phyloP scores from a whole-genome alignment of 2,113 vertebrate genomes.

The Melanotaenia duboulayi region DNA sequence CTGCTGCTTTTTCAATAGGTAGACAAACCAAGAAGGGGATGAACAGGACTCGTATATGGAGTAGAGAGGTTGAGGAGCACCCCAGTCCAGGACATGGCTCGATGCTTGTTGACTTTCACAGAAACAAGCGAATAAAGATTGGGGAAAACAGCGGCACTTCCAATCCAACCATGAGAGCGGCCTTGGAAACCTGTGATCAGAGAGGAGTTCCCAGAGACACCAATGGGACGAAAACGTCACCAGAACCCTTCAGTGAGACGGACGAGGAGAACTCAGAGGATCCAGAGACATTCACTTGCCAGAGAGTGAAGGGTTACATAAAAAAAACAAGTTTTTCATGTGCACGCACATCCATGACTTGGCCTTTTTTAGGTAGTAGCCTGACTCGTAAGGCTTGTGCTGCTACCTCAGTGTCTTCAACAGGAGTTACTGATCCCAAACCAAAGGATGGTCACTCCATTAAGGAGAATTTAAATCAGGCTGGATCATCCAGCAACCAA shows the following conservation, averaged over 20 bases:
- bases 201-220: neutral
- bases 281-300: slow-evolving; percentile 63
- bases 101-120: neutral
- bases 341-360: slow-evolving; percentile 67
- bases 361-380: slow-evolving; percentile 58
- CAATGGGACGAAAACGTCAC: neutral
- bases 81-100: neutral
- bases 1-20: slow-evolving; percentile 23
- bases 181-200: neutral
- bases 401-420: neutral
- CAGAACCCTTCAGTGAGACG: neutral
- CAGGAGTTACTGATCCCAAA: neutral
- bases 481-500: neutral
- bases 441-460: neutral
- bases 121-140: slow-evolving; percentile 38
- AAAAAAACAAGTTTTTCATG: slow-evolving; percentile 35
- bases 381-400: neutral
- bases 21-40: neutral
- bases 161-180: neutral
- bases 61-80: slow-evolving; percentile 17
- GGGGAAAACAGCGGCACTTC: neutral
- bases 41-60: slow-evolving; percentile 12
- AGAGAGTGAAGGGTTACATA: slow-evolving; percentile 57
- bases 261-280: neutral
- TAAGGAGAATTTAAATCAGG: neutral